phyloP scores from a whole-genome alignment of 2,113 vertebrate genomes.

The Amazona vittata region DNA sequence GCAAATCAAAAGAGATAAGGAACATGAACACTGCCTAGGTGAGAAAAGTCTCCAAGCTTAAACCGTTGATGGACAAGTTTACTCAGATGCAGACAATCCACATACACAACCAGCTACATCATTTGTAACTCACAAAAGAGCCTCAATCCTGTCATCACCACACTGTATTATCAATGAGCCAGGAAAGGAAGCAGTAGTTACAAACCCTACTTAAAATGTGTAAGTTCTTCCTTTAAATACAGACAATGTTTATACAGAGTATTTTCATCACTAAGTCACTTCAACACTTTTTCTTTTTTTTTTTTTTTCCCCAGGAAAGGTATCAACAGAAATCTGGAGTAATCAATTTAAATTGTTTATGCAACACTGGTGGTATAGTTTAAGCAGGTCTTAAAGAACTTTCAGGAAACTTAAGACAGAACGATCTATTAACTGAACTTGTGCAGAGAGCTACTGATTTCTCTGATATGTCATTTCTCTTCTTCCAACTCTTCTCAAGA shows the following conservation, averaged over 20 bases:
- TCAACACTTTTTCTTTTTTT: neutral
- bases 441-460: neutral
- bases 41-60: neutral
- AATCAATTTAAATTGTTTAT: neutral
- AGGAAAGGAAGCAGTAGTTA: neutral
- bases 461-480: neutral
- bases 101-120: neutral
- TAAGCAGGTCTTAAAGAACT: neutral
- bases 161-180: neutral
- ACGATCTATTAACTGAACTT: neutral
- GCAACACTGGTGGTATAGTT: neutral
- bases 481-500: neutral
- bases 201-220: neutral
- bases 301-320: neutral
- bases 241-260: neutral
- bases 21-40: neutral
- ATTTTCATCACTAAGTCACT: neutral
- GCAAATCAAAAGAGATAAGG: neutral
- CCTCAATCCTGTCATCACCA: neutral
- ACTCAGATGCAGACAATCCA: neutral
- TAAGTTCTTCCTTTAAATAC: neutral
- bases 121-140: neutral
- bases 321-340: neutral
- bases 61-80: neutral
- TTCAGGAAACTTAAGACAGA: neutral